Evolutionary conservation across 1,140 invertebrate genomes (phyloP).

Genomic region (Hermetia illucens): DNA sequence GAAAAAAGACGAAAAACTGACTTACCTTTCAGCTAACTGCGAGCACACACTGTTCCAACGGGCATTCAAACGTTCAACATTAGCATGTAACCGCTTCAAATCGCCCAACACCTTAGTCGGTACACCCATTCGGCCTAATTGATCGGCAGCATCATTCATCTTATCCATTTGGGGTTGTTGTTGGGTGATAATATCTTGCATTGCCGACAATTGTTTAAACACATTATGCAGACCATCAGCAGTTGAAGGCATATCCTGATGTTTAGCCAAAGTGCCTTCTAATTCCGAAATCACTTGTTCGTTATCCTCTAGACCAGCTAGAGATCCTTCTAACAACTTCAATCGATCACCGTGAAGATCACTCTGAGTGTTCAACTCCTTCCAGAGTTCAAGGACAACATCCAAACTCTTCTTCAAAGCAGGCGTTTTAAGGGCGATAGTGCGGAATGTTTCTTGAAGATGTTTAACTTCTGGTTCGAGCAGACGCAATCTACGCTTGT

Average conservation of each 20-base stretch:
- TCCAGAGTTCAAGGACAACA: slow-evolving; percentile 80
- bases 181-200: slow-evolving; percentile 68
- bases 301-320: slow-evolving; percentile 80
- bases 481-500: slow-evolving; percentile 54
- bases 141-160: slow-evolving; percentile 78
- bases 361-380: slow-evolving; percentile 35
- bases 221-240: slow-evolving; percentile 57
- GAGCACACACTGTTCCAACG: slow-evolving; percentile 85
- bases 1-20: slow-evolving; percentile 2
- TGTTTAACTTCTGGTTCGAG: slow-evolving; percentile 69
- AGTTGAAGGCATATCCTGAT: slow-evolving; percentile 69
- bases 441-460: slow-evolving; percentile 67
- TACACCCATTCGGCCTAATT: slow-evolving; percentile 62
- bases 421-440: slow-evolving; percentile 72
- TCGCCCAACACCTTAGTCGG: slow-evolving; percentile 55
- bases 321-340: slow-evolving; percentile 80
- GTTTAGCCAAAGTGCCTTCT: slow-evolving; percentile 76
- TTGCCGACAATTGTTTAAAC: slow-evolving; percentile 29
- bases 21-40: slow-evolving; percentile 76
- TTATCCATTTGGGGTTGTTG: slow-evolving; percentile 80
- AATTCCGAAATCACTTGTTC: slow-evolving; percentile 77
- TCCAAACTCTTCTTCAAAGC: slow-evolving; percentile 81
- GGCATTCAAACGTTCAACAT: slow-evolving; percentile 72
- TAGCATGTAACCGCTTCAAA: slow-evolving; percentile 85
- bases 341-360: slow-evolving; percentile 36